Conservation (phyloP, 2,888 invertebrate species). For the Ernsta delagoae region DNA sequence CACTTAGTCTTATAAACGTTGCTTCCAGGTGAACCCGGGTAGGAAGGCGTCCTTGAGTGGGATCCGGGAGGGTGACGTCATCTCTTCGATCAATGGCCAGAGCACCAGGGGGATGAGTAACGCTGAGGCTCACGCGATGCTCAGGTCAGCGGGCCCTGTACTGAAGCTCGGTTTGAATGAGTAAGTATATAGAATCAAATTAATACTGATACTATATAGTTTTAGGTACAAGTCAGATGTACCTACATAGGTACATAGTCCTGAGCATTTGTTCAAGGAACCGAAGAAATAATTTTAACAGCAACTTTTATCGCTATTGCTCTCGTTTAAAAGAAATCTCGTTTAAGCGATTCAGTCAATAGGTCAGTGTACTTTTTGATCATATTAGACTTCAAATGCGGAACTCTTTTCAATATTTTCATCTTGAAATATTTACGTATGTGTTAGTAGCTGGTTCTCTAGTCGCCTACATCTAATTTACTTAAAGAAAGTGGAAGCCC, state of each 20-base stretch:
- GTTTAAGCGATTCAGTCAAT: too few species aligned
- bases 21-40: conserved; percentile 91
- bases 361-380: too few species aligned
- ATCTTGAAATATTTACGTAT: too few species aligned
- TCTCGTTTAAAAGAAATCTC: too few species aligned
- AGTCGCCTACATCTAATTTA: too few species aligned
- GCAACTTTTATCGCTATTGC: too few species aligned
- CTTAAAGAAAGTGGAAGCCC: too few species aligned
- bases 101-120: conserved; percentile 88
- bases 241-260: too few species aligned
- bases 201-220: background rate
- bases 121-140: conserved; percentile 89
- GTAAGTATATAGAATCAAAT: conserved; percentile 69
- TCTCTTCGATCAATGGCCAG: conserved; percentile 91
- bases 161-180: conserved; percentile 89
- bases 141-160: conserved; percentile 88
- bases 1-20: background rate
- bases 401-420: too few species aligned
- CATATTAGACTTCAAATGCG: too few species aligned
- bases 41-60: conserved; percentile 93
- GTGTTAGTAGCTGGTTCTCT: too few species aligned
- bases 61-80: conserved; percentile 92
- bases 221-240: background rate
- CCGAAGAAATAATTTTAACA: too few species aligned
- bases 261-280: background rate